Evolutionary conservation across 2,888 invertebrate species (phyloP), one percentile per base, ranked within the genome.

Genomic region (Sericinus montela): DNA sequence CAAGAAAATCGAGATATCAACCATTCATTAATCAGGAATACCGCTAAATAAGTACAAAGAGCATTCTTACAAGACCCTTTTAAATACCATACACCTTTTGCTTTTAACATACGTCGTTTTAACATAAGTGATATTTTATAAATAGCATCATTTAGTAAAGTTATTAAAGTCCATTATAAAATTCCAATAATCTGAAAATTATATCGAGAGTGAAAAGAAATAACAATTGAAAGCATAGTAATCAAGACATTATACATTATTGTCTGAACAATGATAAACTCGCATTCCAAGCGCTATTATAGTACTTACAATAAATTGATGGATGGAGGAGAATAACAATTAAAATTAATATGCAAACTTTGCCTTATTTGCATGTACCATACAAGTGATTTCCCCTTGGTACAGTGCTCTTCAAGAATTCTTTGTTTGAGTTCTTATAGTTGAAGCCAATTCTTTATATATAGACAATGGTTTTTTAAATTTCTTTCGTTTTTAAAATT

Each of bases 211-310:
- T 35, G 34, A 10, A 29, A 30, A 30, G 19, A 41, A 16, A 41
- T n/a, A 30, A 19, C 8, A 32, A 41, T 49, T 34, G 15, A 39
- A 19, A 29, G n/a, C 14, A 45, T 16, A 16, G 15, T 36, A 41
- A 50, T 50, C 30, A 45, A 45, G 45, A 45, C 50, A 36, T 45
- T 41, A 45, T 37, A 41, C 36, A 19, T 50, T 49, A 36, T 38
- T 48, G 37, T 50, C 41, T 32, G 32, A 10, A 7, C 15, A n/a
- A 23, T 32, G 40, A 50, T 45, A 45, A 37, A 40, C 37, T 11
- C 3, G 35, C 40, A 49, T 41, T 41, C 41, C 41, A 41, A 13
- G 29, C 16, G 23, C 29, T 41, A 45, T 45, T 36, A 37, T 25
- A 36, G 34, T 40, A 45, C 45, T 36, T 10, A 38, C 45, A 19